Percentiles rank a stretch among this genome's conserved stretches.
Evolutionary conservation across 2,113 vertebrate genomes (phyloP).

Genomic region (Myrmecophaga tridactyla): DNA sequence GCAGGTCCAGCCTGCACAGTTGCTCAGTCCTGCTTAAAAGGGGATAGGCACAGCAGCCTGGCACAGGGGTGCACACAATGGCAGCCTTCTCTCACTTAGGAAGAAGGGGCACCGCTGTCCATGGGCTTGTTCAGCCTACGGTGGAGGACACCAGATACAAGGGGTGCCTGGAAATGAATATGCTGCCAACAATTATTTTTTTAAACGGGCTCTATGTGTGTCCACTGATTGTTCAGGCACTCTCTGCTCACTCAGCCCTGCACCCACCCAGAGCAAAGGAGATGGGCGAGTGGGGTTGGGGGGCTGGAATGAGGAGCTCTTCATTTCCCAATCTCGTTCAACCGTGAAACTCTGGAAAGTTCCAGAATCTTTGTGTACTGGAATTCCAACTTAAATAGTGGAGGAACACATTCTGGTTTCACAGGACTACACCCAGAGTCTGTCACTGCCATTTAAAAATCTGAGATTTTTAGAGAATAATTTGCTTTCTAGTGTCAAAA

Average conservation of each 20-base stretch:
- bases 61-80: too few relatives aligned
- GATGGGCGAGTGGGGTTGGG: accelerated
- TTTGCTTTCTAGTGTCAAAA: accelerated
- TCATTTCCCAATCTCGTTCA: accelerated
- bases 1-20: too few relatives aligned
- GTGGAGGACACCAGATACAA: neutral
- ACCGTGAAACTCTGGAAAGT: neutral
- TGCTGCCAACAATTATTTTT: too few relatives aligned
- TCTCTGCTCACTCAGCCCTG: neutral
- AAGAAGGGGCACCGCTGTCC: constrained; percentile 60
- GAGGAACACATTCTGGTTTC: neutral
- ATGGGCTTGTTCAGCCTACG: neutral
- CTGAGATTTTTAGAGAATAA: neutral
- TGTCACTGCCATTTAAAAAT: neutral
- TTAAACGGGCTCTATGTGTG: too few relatives aligned
- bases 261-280: neutral
- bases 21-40: too few relatives aligned
- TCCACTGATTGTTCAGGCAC: neutral
- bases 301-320: accelerated
- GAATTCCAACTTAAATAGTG: neutral
- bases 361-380: neutral
- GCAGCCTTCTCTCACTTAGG: constrained; percentile 49
- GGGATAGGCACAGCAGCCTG: too few relatives aligned
- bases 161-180: constrained; percentile 58
- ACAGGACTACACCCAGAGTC: neutral